Conservation (phyloP, 2,797 vertebrate species). For the Novumbra hubbsi region DNA sequence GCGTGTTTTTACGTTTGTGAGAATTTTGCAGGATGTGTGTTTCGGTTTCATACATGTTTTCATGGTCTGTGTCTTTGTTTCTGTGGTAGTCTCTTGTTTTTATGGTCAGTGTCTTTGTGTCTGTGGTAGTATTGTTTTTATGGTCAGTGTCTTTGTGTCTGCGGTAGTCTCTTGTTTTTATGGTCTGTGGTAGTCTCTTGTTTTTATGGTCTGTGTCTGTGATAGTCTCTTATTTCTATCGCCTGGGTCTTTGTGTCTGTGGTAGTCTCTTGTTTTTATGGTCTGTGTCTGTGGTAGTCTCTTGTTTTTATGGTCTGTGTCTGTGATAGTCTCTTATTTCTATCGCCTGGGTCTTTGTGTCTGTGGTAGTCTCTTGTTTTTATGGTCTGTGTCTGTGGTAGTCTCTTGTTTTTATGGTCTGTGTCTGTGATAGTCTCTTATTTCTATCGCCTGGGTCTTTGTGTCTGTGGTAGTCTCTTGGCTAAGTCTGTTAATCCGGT, state of each 20-base stretch:
- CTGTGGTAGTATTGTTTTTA: too few relatives aligned
- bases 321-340: too few relatives aligned
- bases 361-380: conserved; percentile 18
- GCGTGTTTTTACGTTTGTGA: conserved; percentile 12
- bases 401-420: conserved; percentile 20
- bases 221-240: too few relatives aligned
- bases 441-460: conserved; percentile 17
- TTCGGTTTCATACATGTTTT: not conserved
- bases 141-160: too few relatives aligned
- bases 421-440: conserved; percentile 18
- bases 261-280: too few relatives aligned
- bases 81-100: not conserved
- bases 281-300: too few relatives aligned
- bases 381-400: conserved; percentile 10
- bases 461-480: not conserved
- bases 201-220: too few relatives aligned
- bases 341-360: not conserved
- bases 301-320: too few relatives aligned
- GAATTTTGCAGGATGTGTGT: not conserved
- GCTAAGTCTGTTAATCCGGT: conserved; percentile 50
- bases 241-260: too few relatives aligned
- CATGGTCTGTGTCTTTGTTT: not conserved
- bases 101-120: too few relatives aligned
- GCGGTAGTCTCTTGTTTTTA: too few relatives aligned
- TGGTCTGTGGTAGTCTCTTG: too few relatives aligned